Evolutionary conservation across 2,888 invertebrate species (phyloP), one percentile per base, ranked within the genome.

Genomic region (Chrysolina oricalcia): DNA sequence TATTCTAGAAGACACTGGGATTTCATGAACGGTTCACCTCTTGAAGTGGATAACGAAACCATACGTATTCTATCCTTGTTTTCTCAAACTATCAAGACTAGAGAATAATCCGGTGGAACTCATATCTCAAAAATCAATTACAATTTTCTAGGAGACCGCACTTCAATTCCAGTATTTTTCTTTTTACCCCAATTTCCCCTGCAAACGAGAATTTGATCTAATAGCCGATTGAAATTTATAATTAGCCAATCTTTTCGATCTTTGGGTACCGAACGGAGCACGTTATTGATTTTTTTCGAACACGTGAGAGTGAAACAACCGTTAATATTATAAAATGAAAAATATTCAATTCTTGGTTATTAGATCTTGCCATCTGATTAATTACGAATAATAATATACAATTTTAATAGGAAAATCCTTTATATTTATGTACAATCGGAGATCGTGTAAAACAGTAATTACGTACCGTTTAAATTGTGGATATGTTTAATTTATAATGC

Each of bases 201-300:
- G 35, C 50, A 11, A 43, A n/a, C n/a, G 56, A 59, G 43, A 65
- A 73, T 66, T 67, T 46, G 71, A 64, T 48, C 43, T 43, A 48
- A 69, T 56, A 8, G 67, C 70, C 46, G 63, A 62, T 69, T 75
- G 75, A 77, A 77, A 80, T 79, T 78, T 75, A 78, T 81, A 78
- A 82, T 82, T 80, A 81, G 77, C 78, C 79, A 78, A 77, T 79
- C 72, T 73, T 65, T 71, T 43, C 27, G 64, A 76, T 76, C 75
- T 75, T 74, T 76, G 66, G 74, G 76, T 79, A 79, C 78, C 78
- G 79, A 75, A 64, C 78, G 79, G 74, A 64, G 79, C 81, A 81
- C 81, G 83, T 83, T 81, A 83, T 80, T 80, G 81, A 81, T 81
- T 81, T 79, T 80, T 82, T 78, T 66, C 63, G 21, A 75, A 80